phyloP scores from a whole-genome alignment of 2,113 vertebrate species.

The Beaufortia kweichowensis region DNA sequence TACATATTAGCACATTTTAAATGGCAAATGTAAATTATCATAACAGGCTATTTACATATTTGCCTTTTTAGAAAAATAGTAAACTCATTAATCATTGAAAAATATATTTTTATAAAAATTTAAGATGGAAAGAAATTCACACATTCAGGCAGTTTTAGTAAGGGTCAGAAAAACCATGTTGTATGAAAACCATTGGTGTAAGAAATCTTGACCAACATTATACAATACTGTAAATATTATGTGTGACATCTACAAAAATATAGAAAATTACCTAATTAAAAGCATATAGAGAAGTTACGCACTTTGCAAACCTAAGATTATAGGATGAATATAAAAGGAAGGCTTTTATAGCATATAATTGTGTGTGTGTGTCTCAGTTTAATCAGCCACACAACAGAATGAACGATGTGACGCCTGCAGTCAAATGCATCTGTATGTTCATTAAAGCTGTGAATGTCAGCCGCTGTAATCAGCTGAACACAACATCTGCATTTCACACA shows the following conservation, averaged over 20 bases:
- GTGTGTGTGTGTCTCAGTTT: slow-evolving; percentile 19
- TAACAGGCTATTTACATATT: too few species aligned
- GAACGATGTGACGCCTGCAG: slow-evolving; percentile 46
- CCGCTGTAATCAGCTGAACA: slow-evolving; percentile 14
- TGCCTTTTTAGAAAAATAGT: too few species aligned
- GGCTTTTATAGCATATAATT: slow-evolving; percentile 35
- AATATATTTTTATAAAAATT: too few species aligned
- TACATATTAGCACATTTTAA: too few species aligned
- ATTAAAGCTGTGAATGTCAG: slow-evolving; percentile 41
- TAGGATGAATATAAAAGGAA: not conserved
- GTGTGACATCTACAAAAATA: not conserved
- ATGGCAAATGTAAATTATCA: too few species aligned
- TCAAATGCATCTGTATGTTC: slow-evolving; percentile 46
- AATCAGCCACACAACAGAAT: slow-evolving; percentile 39
- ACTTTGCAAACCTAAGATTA: slow-evolving; percentile 12
- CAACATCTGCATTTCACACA: slow-evolving; percentile 43
- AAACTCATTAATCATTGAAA: too few species aligned
- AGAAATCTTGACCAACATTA: too few species aligned
- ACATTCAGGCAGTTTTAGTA: too few species aligned
- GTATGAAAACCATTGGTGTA: too few species aligned
- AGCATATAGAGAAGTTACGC: not conserved
- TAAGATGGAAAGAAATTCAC: too few species aligned
- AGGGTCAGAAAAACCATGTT: too few species aligned
- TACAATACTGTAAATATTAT: too few species aligned
- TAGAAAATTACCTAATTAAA: not conserved